Base-by-base conservation (phyloP, 1,140 invertebrate genomes). In the Lepidurus couesii region DNA sequence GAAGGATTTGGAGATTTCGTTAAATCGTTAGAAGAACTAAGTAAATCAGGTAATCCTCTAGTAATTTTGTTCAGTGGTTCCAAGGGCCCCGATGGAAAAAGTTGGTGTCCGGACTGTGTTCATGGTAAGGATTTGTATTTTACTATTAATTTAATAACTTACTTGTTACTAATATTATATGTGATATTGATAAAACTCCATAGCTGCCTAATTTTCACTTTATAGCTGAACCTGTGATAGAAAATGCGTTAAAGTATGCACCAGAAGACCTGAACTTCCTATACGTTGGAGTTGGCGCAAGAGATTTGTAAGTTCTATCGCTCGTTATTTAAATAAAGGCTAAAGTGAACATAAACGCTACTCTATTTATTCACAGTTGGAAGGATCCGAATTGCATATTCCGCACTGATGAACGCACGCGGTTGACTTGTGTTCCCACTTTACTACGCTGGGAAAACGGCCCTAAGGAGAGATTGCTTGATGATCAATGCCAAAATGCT, bases 51-150 rank as follows among this genome's bases (percentile, higher is more conserved):
- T 0, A 84, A 84, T 75, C 80, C 80, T 24, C 77, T 85, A 16
- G 85, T 85, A 80, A 83, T 85, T 9, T 80, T 85, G 73, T 87
- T 87, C 81, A 83, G 82, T 75, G 86, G 86, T 4, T 82, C 84
- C 8, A 82, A 82, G 45, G 83, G 83, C 24, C 79, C 81, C 24
- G 80, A 75, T 13, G 76, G 85, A 0, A 81, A 84, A 78, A 86
- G 84, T 77, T 87, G 86, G 86, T 87, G 86, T 77, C 85, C 86
- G 6, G 86, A 87, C 80, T 87, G 86, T 83, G 85, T 86, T 47
- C 73, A 34, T 44, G 78, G 78, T 79, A 44, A 74, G 7, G 1
- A 24, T 24, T 24, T 24, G 24, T 44, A 11, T 26, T 43, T 44
- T 4, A n/a, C 42, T 74, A 73, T 7, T 34, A 44, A 42, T 78